These are phyloP conservation scores for Paramormyrops kingsleyae DNA, from an alignment of 2,113 vertebrate species.

Conservation along the genomic window DNA sequence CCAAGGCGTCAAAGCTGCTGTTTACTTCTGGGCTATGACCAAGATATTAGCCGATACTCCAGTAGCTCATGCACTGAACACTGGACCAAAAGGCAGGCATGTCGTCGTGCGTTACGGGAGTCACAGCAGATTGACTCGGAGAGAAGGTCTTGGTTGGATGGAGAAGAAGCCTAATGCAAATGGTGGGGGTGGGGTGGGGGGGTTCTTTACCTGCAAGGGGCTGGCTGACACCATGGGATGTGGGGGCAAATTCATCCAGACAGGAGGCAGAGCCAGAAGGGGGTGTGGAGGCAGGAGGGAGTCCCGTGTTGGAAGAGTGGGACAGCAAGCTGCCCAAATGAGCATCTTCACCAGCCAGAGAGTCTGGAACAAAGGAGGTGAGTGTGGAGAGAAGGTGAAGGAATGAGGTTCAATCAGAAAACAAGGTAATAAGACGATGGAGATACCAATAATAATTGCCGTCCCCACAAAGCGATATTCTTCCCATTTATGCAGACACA, in stretches of 20 bases:
- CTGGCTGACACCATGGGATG: conserved; percentile 64
- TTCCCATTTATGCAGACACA: not conserved
- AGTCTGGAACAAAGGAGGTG: conserved; percentile 61
- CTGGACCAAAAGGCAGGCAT: not conserved
- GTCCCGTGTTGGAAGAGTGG: conserved; percentile 61
- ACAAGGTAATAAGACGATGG: conserved; percentile 25
- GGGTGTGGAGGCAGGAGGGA: conserved; percentile 50
- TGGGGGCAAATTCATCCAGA: conserved; percentile 78
- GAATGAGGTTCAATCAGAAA: not conserved
- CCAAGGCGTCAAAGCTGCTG: not conserved
- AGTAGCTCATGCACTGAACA: not conserved
- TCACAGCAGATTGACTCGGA: not conserved
- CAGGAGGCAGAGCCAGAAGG: conserved; percentile 50
- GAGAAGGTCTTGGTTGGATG: not conserved
- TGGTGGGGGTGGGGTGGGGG: not conserved
- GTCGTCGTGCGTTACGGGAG: not conserved
- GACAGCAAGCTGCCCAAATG: conserved; percentile 85
- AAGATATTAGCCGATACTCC: not conserved
- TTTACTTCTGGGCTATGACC: not conserved
- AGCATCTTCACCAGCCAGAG: conserved; percentile 80
- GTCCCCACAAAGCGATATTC: not conserved
- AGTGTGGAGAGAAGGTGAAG: not conserved
- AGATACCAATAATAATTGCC: not conserved
- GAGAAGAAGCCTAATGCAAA: not conserved
- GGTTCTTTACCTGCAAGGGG: conserved; percentile 77